phyloP scores from a whole-genome alignment of 2,797 vertebrate genomes.

The Eleutherodactylus coqui region DNA sequence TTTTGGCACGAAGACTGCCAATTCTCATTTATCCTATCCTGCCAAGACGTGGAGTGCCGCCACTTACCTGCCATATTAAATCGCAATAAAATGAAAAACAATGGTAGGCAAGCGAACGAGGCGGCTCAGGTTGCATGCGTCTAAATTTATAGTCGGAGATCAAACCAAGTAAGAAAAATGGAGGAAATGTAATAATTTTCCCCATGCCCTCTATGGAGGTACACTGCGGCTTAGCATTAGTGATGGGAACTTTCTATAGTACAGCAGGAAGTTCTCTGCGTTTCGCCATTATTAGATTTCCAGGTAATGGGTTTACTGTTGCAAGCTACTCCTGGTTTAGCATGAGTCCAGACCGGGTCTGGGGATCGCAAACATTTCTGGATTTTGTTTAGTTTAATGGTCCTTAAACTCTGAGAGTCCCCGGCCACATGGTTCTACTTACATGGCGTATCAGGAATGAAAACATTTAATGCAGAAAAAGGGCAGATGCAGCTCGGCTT shows the following conservation, averaged over 20 bases:
- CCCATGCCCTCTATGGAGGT: neutral
- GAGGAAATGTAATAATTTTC: neutral
- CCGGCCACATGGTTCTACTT: slow-evolving; percentile 46
- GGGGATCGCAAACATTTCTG: slow-evolving; percentile 13
- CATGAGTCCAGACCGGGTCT: slow-evolving; percentile 5
- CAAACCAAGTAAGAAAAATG: neutral
- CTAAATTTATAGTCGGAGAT: neutral
- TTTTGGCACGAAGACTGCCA: slow-evolving; percentile 25
- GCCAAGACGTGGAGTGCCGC: neutral
- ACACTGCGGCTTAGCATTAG: neutral
- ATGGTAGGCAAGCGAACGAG: neutral
- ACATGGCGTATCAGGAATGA: neutral
- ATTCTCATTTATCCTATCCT: slow-evolving; percentile 19
- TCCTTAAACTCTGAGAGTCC: slow-evolving; percentile 11
- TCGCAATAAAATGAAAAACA: slow-evolving; percentile 5
- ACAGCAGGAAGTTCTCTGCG: slow-evolving; percentile 21
- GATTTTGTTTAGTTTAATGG: slow-evolving; percentile 51
- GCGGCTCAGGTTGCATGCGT: slow-evolving; percentile 4
- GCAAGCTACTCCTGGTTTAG: slow-evolving; percentile 19
- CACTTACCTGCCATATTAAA: slow-evolving; percentile 17
- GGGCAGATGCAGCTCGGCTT: slow-evolving; percentile 24
- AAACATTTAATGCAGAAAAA: slow-evolving; percentile 29
- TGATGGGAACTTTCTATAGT: neutral
- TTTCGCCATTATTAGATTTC: slow-evolving; percentile 46
- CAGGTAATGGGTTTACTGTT: slow-evolving; percentile 44